Evolutionary conservation across 2,888 invertebrate species (phyloP), one percentile per base, ranked within the genome.

Genomic region (Meta bourneti): DNA sequence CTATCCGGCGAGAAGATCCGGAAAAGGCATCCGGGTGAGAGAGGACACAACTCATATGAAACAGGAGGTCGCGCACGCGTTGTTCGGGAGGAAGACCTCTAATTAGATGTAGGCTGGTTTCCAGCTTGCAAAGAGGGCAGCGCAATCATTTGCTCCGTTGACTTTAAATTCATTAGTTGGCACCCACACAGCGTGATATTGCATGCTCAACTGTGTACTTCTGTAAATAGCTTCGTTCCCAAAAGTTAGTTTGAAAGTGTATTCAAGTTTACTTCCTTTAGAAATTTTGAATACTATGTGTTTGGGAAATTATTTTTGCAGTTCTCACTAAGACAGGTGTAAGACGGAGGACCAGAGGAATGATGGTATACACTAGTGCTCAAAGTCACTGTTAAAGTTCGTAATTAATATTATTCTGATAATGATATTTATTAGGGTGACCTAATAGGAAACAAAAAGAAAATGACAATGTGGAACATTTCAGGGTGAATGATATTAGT

Each of bases 151-250:
- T 75, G 84, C 54, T 75, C 51, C 61, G 61, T n/a, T 75, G 84
- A 48, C 61, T 84, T 84, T 84, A 84, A 84, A 84, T 84, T 84
- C 84, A 72, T 83, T 84, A 84, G 34, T 75, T 71, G 71, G 82
- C 71, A 71, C 49, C 48, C 82, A 82, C 71, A 82, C 51, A 71
- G 6, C n/a, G 16, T 19, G 51, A 51, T 77, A 77, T 51, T 49
- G 19, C 49, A 77, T 49, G 77, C 49, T 77, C 77, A n/a, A 49
- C 49, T 49, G 49, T 77, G 49, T 77, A 77, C 49, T 77, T 77
- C n/a, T 77, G 51, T 77, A 77, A 77, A 77, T 77, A 49, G 49
- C 16, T 13, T 7, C 49, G 13, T 77, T 77, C n/a, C 16, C 49
- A 77, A 77, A 75, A 49, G 77, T 49, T n/a, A 49, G 49, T 34